Base-by-base conservation (phyloP, 2,888 invertebrate species). In the Entomobrya multifasciata region DNA sequence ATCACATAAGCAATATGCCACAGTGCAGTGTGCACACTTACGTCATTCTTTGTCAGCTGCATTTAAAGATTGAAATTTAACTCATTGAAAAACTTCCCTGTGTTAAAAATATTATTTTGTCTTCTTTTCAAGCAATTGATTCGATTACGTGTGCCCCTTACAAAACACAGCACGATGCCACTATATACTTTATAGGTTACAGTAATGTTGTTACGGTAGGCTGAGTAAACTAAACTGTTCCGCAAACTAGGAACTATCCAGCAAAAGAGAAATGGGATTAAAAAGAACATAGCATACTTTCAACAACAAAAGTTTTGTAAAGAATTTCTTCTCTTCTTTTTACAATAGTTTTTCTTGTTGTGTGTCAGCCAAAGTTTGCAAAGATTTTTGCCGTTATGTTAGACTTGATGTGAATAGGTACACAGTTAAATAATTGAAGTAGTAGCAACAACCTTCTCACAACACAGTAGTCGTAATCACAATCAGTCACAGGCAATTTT, bases 121-220 rank as follows among this genome's bases (percentile, higher is more conserved):
- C 36, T 44, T 41, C 67, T 67, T 67, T 67, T 67, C 67, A 67
- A 67, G 67, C 67, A 41, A 67, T 67, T 67, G 67, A 67, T 67
- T 67, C 67, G 44, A 67, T 67, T 67, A 67, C 41, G 67, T 44
- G 62, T 67, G 67, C 67, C 67, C 36, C 67, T 67, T 67, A 67
- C 44, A 67, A 41, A 3, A 36, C 67, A 17, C 67, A 67, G 67
- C 67, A 22, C 41, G 67, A 41, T 36, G 62, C 36, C 13, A 30
- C 17, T n/a, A 62, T n/a, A 49, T 49, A 49, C 13, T 5, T 11
- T 8, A 4, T 44, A 44, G 44, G 20, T 20, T 36, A 17, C 41
- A 17, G 41, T 44, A 41, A 67, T 44, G 67, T 36, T 67, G 67
- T 67, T 67, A 67, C 44, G 67, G 67, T 67, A 67, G 67, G 67